Percentiles rank a stretch among this genome's conserved stretches.
Conservation (phyloP, 2,888 invertebrate genomes). For the Nysson spinosus region DNA sequence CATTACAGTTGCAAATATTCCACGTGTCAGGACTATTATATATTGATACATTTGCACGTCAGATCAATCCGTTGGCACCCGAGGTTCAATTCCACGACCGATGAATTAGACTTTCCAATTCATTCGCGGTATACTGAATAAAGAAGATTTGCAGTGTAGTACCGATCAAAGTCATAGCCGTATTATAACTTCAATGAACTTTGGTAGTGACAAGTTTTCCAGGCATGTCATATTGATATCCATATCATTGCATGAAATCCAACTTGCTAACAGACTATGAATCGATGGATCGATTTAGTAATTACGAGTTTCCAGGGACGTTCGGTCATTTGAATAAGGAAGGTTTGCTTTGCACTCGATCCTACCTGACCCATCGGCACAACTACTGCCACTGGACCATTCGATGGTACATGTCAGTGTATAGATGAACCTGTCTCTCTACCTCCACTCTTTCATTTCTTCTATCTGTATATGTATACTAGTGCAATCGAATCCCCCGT, state of each 20-base stretch:
- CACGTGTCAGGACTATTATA: neutral
- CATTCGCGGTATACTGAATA: constrained; percentile 1
- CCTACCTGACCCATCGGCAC: constrained; percentile 58
- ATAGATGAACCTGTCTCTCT: constrained; percentile 1
- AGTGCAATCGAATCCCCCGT: constrained; percentile 52
- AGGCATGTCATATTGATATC: constrained; percentile 1
- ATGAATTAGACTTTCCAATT: constrained; percentile 13
- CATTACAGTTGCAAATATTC: neutral
- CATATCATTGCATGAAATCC: constrained; percentile 28
- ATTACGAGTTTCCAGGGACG: constrained; percentile 23
- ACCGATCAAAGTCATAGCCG: constrained; percentile 41
- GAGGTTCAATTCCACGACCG: constrained; percentile 37
- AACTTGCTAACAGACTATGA: constrained; percentile 31
- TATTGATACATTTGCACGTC: constrained; percentile 7
- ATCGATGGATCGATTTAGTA: constrained; percentile 31
- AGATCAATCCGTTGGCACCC: constrained; percentile 14
- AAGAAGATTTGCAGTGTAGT: constrained; percentile 19
- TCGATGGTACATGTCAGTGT: constrained; percentile 17
- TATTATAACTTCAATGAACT: constrained; percentile 29
- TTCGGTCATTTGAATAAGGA: constrained; percentile 58
- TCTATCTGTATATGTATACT: constrained; percentile 27
- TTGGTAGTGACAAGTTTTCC: constrained; percentile 20
- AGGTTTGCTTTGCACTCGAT: constrained; percentile 65
- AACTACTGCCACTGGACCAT: constrained; percentile 39
- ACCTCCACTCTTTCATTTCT: constrained; percentile 5